These are phyloP conservation scores for Heliconius ismenius DNA, from an alignment of 2,888 invertebrate genomes.

Conservation along the genomic window DNA sequence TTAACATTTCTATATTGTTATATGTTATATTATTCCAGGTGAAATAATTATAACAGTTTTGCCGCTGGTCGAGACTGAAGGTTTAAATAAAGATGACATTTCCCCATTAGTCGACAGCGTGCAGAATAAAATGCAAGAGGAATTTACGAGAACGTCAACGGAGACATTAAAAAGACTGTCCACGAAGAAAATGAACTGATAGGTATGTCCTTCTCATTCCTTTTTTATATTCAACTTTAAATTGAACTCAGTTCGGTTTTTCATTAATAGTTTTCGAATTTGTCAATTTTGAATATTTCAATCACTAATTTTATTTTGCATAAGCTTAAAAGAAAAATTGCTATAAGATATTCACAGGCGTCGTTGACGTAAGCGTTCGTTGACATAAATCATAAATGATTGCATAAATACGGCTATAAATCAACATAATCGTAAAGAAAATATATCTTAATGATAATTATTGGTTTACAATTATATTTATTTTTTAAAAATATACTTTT, in stretches of 20 bases:
- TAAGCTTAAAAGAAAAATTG: neutral
- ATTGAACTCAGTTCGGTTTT: neutral
- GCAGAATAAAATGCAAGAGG: conserved; percentile 85
- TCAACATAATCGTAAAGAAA: too few species aligned
- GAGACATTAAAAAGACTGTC: conserved; percentile 58
- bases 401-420: too few species aligned
- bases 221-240: neutral
- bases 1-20: neutral
- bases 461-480: too few species aligned
- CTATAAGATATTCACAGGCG: neutral
- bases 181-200: conserved; percentile 33
- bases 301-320: neutral
- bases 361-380: too few species aligned
- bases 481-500: too few species aligned
- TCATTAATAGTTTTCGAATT: neutral
- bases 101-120: conserved; percentile 84
- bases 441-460: too few species aligned
- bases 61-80: conserved; percentile 86
- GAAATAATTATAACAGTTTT: conserved; percentile 87
- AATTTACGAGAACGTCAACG: conserved; percentile 70
- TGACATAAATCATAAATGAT: neutral
- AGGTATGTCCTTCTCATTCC: conserved; percentile 27
- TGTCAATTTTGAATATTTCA: neutral
- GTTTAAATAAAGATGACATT: conserved; percentile 84
- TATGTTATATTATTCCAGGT: conserved; percentile 66